Conservation (phyloP, 2,113 vertebrate species). For the Meles meles region DNA sequence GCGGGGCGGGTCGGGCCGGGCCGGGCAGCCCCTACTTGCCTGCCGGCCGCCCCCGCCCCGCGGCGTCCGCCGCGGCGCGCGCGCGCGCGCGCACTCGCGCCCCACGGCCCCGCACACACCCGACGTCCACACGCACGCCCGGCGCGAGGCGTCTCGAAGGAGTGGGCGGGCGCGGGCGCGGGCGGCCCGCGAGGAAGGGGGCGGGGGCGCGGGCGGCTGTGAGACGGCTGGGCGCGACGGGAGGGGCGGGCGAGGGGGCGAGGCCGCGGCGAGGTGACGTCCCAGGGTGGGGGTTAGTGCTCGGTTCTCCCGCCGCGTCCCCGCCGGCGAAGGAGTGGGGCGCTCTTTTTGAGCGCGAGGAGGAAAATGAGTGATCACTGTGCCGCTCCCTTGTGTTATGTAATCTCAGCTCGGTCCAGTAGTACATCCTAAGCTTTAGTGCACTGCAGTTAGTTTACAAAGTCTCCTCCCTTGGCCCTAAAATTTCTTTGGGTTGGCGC, state of each 20-base stretch:
- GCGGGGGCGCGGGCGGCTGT: background rate
- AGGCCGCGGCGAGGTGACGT: background rate
- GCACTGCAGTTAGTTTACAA: background rate
- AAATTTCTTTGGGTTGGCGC: conserved; percentile 36
- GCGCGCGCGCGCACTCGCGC: conserved; percentile 51
- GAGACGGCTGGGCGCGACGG: background rate
- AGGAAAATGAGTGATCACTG: background rate
- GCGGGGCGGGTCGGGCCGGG: background rate
- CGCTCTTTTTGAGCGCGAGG: background rate
- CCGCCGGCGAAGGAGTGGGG: background rate
- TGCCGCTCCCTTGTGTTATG: conserved; percentile 39
- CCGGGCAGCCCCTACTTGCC: conserved; percentile 3
- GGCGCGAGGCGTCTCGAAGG: conserved; percentile 60
- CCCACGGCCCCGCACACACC: conserved; percentile 47
- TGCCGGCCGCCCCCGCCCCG: conserved; percentile 24
- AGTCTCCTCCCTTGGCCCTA: conserved; percentile 22
- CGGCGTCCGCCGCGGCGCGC: conserved; percentile 30
- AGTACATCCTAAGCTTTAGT: background rate
- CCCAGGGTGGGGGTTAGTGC: background rate
- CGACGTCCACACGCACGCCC: conserved; percentile 60
- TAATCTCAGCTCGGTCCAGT: background rate
- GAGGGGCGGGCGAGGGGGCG: background rate
- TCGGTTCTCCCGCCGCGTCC: background rate
- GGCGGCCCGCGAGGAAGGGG: background rate
- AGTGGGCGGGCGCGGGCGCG: conserved; percentile 5